Evolutionary conservation across 2,113 vertebrate genomes (phyloP), one percentile per base, ranked within the genome.

Genomic region (Oncorhynchus kisutch): DNA sequence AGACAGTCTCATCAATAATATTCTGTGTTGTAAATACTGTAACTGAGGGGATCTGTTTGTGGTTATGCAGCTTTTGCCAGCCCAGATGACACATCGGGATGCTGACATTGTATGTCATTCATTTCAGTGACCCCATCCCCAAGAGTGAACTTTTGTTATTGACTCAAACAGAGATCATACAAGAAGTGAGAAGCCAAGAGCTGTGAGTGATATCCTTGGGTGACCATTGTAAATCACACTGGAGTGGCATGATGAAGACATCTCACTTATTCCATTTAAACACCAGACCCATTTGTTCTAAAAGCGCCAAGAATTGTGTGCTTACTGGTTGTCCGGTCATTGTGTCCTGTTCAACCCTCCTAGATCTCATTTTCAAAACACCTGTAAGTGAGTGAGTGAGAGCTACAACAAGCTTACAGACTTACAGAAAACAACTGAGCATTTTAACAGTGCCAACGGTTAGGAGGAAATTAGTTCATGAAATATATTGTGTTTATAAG

Each of bases 401-500:
- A 49, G 48, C 25, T 75, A 85, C 82, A 80, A 84, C 83, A 87
- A 88, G 84, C 87, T 81, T 82, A 45, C 39, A 45, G 39, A 45
- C 39, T 11, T 45, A 45, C 2, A 3, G 39, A 45, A 45, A 45
- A 65, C 39, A 69, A 57, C 16, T 54, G 31, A 39, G 24, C 34
- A 48, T 86, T 18, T 85, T 75, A 76, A 86, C 84, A 81, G 81
- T 85, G 84, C 78, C 74, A 49, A 72, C 77, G 69, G 69, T 84
- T 81, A 80, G 82, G 89, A 86, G 82, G 74, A 84, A 85, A 68
- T 34, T 11, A 64, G 24, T 87, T 82, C 72, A 74, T 79, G 79
- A 83, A 88, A 88, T 87, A 81, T 86, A 72, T 59, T 73, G 73
- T 75, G 80, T 79, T 79, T 82, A 81, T 88, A 80, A 91, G 90